Evolutionary conservation across 2,113 vertebrate species (phyloP).

Genomic region (Myxocyprinus asiaticus): DNA sequence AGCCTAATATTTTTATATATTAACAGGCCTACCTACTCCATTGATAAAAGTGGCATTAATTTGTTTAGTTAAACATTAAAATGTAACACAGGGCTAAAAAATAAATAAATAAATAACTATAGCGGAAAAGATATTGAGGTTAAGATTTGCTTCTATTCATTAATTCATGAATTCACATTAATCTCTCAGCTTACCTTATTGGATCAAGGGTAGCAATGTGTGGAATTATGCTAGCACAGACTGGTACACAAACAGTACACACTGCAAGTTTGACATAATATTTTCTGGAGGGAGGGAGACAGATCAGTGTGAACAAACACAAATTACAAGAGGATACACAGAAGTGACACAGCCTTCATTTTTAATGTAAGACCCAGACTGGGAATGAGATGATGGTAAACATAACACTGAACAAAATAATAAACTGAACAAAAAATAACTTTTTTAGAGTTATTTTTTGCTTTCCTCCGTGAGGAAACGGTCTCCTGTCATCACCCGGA

Average conservation of each 20-base stretch:
- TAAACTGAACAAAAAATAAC: neutral
- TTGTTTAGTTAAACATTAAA: too few relatives aligned
- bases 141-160: neutral
- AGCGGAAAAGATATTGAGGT: too few relatives aligned
- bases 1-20: too few relatives aligned
- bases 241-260: constrained; percentile 15
- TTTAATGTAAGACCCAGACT: too few relatives aligned
- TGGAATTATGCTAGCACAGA: constrained; percentile 13
- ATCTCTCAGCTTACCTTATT: neutral
- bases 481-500: too few relatives aligned
- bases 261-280: constrained; percentile 30
- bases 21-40: too few relatives aligned
- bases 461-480: too few relatives aligned
- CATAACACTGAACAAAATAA: neutral
- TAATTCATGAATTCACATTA: constrained; percentile 31
- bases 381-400: constrained; percentile 3
- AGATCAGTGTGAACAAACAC: constrained; percentile 37
- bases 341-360: neutral
- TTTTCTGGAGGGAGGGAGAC: constrained; percentile 28
- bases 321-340: constrained; percentile 17
- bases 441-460: too few relatives aligned
- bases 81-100: too few relatives aligned
- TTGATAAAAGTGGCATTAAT: too few relatives aligned
- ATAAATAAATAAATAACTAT: too few relatives aligned
- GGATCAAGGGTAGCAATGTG: neutral